Conservation (phyloP, 2,888 invertebrate genomes). For the Pardosa pseudoannulata region DNA sequence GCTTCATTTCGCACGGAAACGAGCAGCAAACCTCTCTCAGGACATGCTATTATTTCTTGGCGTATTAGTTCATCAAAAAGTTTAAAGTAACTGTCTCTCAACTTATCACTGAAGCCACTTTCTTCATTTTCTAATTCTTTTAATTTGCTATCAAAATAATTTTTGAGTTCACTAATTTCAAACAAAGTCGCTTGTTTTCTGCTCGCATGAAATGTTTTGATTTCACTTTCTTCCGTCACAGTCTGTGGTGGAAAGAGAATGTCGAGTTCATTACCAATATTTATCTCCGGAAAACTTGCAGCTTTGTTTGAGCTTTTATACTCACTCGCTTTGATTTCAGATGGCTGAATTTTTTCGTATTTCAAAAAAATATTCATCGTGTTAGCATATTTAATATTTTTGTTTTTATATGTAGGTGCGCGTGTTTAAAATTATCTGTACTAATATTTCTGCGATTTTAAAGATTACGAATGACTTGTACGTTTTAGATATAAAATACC, state of each 20-base stretch:
- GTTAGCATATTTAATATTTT: too few relatives aligned
- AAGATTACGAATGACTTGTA: too few relatives aligned
- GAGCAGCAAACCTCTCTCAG: constrained; percentile 34
- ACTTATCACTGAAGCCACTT: constrained; percentile 13
- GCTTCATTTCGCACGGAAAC: constrained; percentile 3
- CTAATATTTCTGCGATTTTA: too few relatives aligned
- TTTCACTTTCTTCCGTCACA: background rate
- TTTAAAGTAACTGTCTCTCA: constrained; percentile 1
- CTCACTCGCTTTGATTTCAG: background rate
- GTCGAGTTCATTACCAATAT: background rate
- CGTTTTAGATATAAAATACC: too few relatives aligned
- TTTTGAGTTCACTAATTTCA: constrained; percentile 23
- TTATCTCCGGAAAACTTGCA: background rate
- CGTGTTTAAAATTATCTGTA: too few relatives aligned
- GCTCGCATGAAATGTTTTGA: background rate
- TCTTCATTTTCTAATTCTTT: constrained; percentile 5
- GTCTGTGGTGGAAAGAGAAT: background rate
- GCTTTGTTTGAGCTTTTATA: background rate
- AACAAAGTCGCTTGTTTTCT: constrained; percentile 6
- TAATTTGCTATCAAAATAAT: constrained; percentile 13
- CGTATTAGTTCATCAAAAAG: constrained; percentile 50
- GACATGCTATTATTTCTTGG: constrained; percentile 31
- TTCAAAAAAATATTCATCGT: constrained; percentile 13
- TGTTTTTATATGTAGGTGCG: too few relatives aligned
- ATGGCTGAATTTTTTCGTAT: constrained; percentile 1